A percentile compares a stretch with the other conserved stretches of the same genome.
phyloP scores from a whole-genome alignment of 2,888 invertebrate species.

The Meandrusa payeni region DNA sequence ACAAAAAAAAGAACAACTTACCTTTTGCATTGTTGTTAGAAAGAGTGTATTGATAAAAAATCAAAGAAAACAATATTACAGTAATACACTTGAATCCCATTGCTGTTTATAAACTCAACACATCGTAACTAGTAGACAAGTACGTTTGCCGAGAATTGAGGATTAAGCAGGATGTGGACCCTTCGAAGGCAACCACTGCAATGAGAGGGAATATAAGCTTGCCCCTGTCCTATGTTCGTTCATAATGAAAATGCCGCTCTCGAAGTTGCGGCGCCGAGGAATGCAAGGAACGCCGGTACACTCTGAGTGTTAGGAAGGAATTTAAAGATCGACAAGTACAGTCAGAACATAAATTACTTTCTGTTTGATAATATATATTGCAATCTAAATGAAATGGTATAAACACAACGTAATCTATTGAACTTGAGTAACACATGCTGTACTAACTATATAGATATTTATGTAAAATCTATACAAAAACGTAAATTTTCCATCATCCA shows the following conservation, averaged over 20 bases:
- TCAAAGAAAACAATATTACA: constrained; percentile 43
- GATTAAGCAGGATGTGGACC: constrained; percentile 24
- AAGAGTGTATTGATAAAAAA: constrained; percentile 49
- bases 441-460: too few relatives aligned
- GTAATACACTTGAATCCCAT: constrained; percentile 47
- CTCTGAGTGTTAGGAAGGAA: constrained; percentile 9
- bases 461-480: too few relatives aligned
- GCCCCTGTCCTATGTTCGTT: constrained; percentile 6
- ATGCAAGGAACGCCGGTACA: constrained; percentile 20
- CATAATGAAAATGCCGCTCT: constrained; percentile 4
- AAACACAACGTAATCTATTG: too few relatives aligned
- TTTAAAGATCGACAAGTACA: constrained; percentile 12
- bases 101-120: constrained; percentile 24
- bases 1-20: constrained; percentile 34
- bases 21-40: constrained; percentile 43
- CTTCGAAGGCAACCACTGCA: constrained; percentile 31
- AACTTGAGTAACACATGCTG: too few relatives aligned
- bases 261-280: constrained; percentile 9
- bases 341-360: background rate
- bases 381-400: too few relatives aligned
- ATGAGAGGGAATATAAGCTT: constrained; percentile 36
- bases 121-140: background rate
- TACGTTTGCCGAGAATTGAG: background rate
- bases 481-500: too few relatives aligned
- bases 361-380: too few relatives aligned